Evolutionary conservation across 64 coral and sea anemone species (phyloP), one percentile per base, ranked within the genome.

Genomic region (Hydrozoanthus tunicans): DNA sequence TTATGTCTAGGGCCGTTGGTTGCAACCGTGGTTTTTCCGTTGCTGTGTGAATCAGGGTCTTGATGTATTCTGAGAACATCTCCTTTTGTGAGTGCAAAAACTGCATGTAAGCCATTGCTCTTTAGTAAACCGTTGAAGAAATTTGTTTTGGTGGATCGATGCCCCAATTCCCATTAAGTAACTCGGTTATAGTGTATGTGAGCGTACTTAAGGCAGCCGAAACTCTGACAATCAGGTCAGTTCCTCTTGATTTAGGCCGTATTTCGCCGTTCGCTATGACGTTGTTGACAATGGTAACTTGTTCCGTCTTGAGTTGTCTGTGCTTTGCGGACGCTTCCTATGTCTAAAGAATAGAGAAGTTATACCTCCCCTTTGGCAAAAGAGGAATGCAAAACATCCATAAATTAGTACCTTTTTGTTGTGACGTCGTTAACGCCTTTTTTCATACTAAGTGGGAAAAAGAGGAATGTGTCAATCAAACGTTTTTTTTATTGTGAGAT

Each of bases 201-300:
- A 77, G 8, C 14, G 51, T 77, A 51, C 51, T 55, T 52, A 54
- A 11, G 4, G 13, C 27, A 77, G 53, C 75, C 59, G 78, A 78
- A 58, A 91, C 76, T 81, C 6, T 32, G 32, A 27, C 79, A n/a
- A 82, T 70, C n/a, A 89, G 62, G 58, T 93, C 65, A 64, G 77
- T 80, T 23, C 83, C 83, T 62, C 89, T 93, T 1, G 85, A 89
- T 8, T 93, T 89, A 5, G 85, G 67, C 10, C 57, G 77, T 14
- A 76, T 26, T 73, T 93, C 55, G 25, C 92, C 63, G 23, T 82
- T 89, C 63, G 12, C 63, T 17, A 93, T 93, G 7, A 65, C 83
- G 9, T 53, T 12, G 9, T 93, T 93, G 3, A 93, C 59, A 58
- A 58, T 59, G 55, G 89, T 70, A 11, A 93, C 83, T 63, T 93